These are phyloP conservation scores for Paramuricea clavata DNA, from an alignment of 92 coral and sea anemone genomes.

Conservation along the genomic window DNA sequence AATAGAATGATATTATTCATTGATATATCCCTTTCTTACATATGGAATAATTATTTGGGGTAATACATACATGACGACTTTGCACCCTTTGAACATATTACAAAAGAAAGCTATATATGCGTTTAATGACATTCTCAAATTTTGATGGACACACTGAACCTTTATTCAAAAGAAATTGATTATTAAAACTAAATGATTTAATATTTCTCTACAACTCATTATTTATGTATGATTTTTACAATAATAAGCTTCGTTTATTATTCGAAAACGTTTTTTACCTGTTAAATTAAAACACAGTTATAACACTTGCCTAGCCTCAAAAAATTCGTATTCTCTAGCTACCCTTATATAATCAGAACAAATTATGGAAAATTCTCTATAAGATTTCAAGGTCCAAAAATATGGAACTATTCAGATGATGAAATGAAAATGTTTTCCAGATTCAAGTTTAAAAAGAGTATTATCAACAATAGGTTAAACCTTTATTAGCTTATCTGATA, in stretches of 20 bases:
- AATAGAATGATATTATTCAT: conserved; percentile 45
- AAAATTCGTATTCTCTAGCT: conserved; percentile 36
- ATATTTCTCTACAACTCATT: too few species aligned
- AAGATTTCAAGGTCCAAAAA: too few species aligned
- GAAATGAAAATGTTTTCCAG: not conserved
- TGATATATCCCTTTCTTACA: conserved; percentile 53
- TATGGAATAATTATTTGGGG: conserved; percentile 43
- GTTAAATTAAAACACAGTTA: conserved; percentile 42
- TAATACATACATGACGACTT: conserved; percentile 20
- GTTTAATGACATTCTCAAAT: conserved; percentile 44
- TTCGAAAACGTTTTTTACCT: conserved; percentile 41
- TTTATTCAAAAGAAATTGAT: conserved; percentile 9
- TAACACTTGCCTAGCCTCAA: conserved; percentile 61
- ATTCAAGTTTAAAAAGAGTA: not conserved
- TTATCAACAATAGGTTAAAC: too few species aligned
- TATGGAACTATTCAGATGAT: conserved; percentile 12
- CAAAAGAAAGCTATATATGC: conserved; percentile 42
- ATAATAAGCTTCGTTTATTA: conserved; percentile 31
- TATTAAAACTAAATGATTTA: too few species aligned
- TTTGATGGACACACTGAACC: conserved; percentile 69
- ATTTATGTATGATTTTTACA: conserved; percentile 26
- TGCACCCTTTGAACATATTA: conserved; percentile 37
- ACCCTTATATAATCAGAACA: conserved; percentile 51
- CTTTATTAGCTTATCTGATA: too few species aligned
- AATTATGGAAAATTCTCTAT: too few species aligned